Evolutionary conservation across 2,113 vertebrate species (phyloP).

Genomic region (Ophiodon elongatus): DNA sequence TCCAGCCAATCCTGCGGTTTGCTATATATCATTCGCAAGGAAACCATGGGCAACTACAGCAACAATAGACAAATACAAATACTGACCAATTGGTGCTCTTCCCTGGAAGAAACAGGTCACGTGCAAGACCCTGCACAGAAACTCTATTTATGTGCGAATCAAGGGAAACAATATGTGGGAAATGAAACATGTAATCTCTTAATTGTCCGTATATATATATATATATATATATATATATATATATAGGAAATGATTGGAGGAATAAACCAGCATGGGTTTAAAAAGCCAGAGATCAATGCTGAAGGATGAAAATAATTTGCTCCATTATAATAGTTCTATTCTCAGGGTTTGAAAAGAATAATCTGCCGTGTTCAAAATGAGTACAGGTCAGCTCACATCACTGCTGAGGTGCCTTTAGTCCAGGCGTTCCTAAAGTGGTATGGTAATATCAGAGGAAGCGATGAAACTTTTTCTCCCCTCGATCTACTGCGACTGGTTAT

Average conservation of each 20-base stretch:
- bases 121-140: neutral
- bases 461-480: neutral
- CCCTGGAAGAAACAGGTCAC: constrained; percentile 29
- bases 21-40: constrained; percentile 59
- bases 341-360: neutral
- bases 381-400: constrained; percentile 19
- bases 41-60: constrained; percentile 49
- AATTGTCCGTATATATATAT: neutral
- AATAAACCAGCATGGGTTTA: neutral
- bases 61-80: constrained; percentile 38
- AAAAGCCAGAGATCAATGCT: neutral
- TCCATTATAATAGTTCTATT: neutral
- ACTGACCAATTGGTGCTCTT: neutral
- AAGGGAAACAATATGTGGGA: neutral
- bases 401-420: constrained; percentile 8
- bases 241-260: neutral
- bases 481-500: neutral
- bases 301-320: neutral
- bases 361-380: constrained; percentile 19
- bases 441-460: constrained; percentile 9
- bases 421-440: constrained; percentile 14
- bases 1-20: constrained; percentile 33
- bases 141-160: neutral
- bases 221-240: neutral
- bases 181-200: neutral